Conservation (phyloP, 2,113 vertebrate genomes). For the Gadus macrocephalus region DNA sequence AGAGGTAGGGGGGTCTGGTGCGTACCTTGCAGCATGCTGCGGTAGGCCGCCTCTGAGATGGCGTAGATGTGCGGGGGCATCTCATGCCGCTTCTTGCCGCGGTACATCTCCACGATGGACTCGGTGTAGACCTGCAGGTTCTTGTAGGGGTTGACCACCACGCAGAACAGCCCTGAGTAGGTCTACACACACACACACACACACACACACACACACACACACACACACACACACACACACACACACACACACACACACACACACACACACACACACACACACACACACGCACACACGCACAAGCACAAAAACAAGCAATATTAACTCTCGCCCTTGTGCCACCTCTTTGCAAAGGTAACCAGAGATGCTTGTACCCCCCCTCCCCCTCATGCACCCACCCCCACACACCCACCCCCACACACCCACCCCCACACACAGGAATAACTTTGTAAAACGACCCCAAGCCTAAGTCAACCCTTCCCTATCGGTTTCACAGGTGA, state of each 20-base stretch:
- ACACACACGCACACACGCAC: neutral
- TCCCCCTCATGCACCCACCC: too few relatives aligned
- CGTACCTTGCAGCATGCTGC: slow-evolving; percentile 92
- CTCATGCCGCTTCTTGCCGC: slow-evolving; percentile 90
- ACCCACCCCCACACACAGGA: slow-evolving; percentile 2
- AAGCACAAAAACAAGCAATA: too few relatives aligned
- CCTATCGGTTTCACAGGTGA: slow-evolving; percentile 48
- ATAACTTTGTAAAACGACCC: slow-evolving; percentile 47
- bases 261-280: neutral
- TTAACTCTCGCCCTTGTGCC: too few relatives aligned
- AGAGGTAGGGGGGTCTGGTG: slow-evolving; percentile 11
- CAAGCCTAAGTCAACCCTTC: slow-evolving; percentile 18
- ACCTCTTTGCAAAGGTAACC: neutral
- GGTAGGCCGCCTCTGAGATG: slow-evolving; percentile 87
- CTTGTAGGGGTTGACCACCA: slow-evolving; percentile 93
- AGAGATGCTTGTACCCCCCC: neutral
- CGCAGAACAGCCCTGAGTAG: slow-evolving; percentile 90
- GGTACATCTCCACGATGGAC: slow-evolving; percentile 90
- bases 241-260: neutral
- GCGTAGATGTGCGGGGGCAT: slow-evolving; percentile 91
- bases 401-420: neutral
- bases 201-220: slow-evolving; percentile 8
- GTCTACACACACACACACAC: slow-evolving; percentile 69
- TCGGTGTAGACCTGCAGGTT: slow-evolving; percentile 90
- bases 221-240: neutral